Percentiles rank a stretch among this genome's conserved stretches.
Evolutionary conservation across 1,140 invertebrate genomes (phyloP).

Genomic region (Rhizoglyphus robini): DNA sequence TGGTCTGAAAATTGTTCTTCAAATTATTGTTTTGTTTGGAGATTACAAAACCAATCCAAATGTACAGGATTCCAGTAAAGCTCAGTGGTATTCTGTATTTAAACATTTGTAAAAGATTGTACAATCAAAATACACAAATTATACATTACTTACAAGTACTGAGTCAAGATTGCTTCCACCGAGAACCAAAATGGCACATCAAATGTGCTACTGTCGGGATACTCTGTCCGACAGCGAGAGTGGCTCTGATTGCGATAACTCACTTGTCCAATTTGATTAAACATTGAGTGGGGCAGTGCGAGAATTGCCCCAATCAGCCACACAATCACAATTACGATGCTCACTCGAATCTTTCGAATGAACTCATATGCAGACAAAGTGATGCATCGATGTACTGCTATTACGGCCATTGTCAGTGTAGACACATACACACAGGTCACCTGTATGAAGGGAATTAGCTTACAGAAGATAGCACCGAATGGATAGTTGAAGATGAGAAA

Average conservation of each 20-base stretch:
- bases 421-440: slow-evolving; percentile 35
- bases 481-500: slow-evolving; percentile 35
- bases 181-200: slow-evolving; percentile 34
- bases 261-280: slow-evolving; percentile 30
- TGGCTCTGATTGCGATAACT: slow-evolving; percentile 25
- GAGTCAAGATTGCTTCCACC: slow-evolving; percentile 37
- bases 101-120: too few species aligned
- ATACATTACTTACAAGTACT: slow-evolving; percentile 37
- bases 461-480: slow-evolving; percentile 37
- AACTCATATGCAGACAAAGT: slow-evolving; percentile 34
- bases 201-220: slow-evolving; percentile 30
- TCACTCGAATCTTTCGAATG: background rate
- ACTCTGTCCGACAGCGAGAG: slow-evolving; percentile 34
- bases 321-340: slow-evolving; percentile 34
- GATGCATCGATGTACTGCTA: slow-evolving; percentile 40
- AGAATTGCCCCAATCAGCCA: slow-evolving; percentile 38
- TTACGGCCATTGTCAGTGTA: slow-evolving; percentile 41
- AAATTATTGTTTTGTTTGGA: too few species aligned
- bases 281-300: slow-evolving; percentile 40
- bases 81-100: too few species aligned
- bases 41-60: too few species aligned
- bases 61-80: too few species aligned
- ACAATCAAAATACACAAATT: too few species aligned
- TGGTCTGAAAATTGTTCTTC: too few species aligned
- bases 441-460: slow-evolving; percentile 38